These are phyloP conservation scores for Diorhabda carinulata DNA, from an alignment of 1,140 invertebrate species.

Conservation along the genomic window DNA sequence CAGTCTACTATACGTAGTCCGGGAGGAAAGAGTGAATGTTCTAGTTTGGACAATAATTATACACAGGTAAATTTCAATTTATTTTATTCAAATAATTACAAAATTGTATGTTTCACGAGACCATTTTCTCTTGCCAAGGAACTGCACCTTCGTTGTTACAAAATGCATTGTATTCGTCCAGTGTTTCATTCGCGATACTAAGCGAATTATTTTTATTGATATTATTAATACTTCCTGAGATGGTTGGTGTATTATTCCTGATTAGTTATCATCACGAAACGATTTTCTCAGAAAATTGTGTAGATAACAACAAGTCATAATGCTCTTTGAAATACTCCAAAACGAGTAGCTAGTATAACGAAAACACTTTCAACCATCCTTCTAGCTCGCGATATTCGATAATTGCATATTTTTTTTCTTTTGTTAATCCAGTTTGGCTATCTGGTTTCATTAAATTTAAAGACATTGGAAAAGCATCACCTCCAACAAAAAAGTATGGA, in stretches of 20 bases:
- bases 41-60: background rate
- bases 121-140: background rate
- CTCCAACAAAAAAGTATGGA: conserved; percentile 44
- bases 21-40: background rate
- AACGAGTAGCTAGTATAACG: background rate
- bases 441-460: background rate
- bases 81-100: background rate
- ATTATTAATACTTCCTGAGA: background rate
- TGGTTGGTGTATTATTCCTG: background rate
- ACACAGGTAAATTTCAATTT: background rate
- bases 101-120: background rate
- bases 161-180: background rate
- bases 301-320: background rate
- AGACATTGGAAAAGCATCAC: conserved; percentile 48
- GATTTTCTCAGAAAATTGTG: background rate
- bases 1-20: background rate
- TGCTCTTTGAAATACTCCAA: background rate
- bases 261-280: background rate
- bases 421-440: background rate
- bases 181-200: background rate
- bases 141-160: background rate
- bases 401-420: background rate
- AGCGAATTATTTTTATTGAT: background rate
- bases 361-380: background rate
- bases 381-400: background rate